phyloP scores from a whole-genome alignment of 2,888 invertebrate species.

The Caenorhabditis macrosperma region DNA sequence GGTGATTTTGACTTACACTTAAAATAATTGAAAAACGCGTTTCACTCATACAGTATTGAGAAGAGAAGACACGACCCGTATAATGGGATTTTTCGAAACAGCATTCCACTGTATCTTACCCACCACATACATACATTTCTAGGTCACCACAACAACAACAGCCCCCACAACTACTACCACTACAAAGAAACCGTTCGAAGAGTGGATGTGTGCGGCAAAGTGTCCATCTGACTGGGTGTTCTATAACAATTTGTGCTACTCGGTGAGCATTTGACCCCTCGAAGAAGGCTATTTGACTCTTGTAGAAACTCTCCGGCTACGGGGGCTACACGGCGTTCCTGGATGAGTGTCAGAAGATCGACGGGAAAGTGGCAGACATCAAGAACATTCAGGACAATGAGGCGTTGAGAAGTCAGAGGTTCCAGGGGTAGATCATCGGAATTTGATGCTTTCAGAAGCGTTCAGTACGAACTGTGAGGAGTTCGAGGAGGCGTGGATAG shows the following conservation, averaged over 20 bases:
- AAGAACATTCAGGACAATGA: slow-evolving; percentile 10
- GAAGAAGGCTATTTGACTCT: neutral
- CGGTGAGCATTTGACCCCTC: neutral
- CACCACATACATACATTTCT: neutral
- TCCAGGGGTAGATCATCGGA: no score
- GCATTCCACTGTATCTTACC: no score
- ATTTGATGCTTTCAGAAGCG: slow-evolving; percentile 34
- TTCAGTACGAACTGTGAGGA: slow-evolving; percentile 7
- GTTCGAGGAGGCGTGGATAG: slow-evolving; percentile 16
- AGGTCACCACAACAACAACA: slow-evolving; percentile 6
- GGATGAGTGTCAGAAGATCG: slow-evolving; percentile 6
- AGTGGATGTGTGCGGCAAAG: slow-evolving; percentile 10
- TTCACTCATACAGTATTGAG: no score
- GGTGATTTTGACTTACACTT: no score
- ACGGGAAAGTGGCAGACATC: slow-evolving; percentile 7
- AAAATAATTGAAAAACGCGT: no score
- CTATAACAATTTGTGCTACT: slow-evolving; percentile 13
- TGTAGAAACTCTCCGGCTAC: slow-evolving; percentile 29
- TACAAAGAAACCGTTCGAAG: slow-evolving; percentile 13
- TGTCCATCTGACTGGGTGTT: slow-evolving; percentile 26
- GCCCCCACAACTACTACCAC: no score
- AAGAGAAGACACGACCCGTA: no score
- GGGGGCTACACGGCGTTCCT: neutral
- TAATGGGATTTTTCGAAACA: no score
- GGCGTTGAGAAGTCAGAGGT: neutral